Conservation (phyloP, 2,888 invertebrate genomes). For the Lasius fuliginosus region DNA sequence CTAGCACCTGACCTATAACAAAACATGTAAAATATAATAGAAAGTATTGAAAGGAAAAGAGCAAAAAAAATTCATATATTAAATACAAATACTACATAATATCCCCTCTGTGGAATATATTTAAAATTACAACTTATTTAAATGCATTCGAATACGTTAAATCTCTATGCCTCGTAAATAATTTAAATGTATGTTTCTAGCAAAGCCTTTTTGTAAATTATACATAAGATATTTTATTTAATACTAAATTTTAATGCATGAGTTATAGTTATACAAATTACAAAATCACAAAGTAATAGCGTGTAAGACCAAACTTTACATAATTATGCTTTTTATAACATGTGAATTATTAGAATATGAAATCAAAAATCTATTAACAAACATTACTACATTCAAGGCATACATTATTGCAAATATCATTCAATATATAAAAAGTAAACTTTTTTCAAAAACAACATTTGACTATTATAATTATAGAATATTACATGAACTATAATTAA, state of each 20-base stretch:
- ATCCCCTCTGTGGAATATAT: neutral
- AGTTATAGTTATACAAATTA: neutral
- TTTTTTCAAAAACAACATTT: neutral
- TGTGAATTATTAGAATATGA: neutral
- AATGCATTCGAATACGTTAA: neutral
- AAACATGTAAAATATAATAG: neutral
- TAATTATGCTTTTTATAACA: neutral
- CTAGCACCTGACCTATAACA: slow-evolving; percentile 68
- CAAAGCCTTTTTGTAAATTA: neutral
- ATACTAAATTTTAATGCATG: neutral
- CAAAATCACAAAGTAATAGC: neutral
- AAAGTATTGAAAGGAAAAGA: neutral
- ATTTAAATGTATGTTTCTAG: neutral
- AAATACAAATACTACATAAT: slow-evolving; percentile 3
- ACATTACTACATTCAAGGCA: neutral
- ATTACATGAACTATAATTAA: neutral
- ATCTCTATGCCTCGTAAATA: neutral
- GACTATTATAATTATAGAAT: neutral
- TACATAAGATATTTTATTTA: neutral
- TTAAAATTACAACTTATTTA: neutral
- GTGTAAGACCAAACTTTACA: neutral
- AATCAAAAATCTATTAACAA: neutral
- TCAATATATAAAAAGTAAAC: neutral
- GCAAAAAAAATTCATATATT: neutral
- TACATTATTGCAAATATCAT: neutral